phyloP scores from a whole-genome alignment of 1,140 invertebrate genomes.

The Drosophila truncata region DNA sequence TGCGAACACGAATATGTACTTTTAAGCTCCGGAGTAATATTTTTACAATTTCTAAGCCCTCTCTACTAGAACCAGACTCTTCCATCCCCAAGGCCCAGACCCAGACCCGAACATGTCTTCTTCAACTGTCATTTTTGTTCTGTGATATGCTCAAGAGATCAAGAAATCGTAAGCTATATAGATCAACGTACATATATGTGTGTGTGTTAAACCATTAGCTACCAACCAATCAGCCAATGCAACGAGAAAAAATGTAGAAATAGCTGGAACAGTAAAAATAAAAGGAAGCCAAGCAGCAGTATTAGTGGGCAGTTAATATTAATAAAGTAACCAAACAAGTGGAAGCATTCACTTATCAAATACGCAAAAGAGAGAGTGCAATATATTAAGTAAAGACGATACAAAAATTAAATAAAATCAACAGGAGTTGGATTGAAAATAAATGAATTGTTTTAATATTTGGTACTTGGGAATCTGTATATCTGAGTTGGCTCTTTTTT shows the following conservation, averaged over 20 bases:
- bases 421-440: conserved; percentile 3
- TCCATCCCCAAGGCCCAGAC: conserved; percentile 18
- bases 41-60: conserved; percentile 70
- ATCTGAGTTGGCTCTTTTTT: neutral
- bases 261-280: conserved; percentile 24
- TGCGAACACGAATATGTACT: conserved; percentile 52
- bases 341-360: conserved; percentile 33
- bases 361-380: conserved; percentile 12
- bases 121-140: conserved; percentile 81
- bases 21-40: conserved; percentile 65
- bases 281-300: conserved; percentile 28
- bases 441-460: neutral
- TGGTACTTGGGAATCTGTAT: no score
- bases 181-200: conserved; percentile 9
- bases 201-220: conserved; percentile 32
- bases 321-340: conserved; percentile 28
- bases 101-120: conserved; percentile 49
- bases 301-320: conserved; percentile 28
- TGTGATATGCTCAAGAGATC: conserved; percentile 80
- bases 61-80: conserved; percentile 41
- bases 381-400: conserved; percentile 20
- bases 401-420: conserved; percentile 33
- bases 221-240: conserved; percentile 33
- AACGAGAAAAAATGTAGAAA: conserved; percentile 31
- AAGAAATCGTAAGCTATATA: conserved; percentile 58